phyloP scores from a whole-genome alignment of 2,113 vertebrate species.

The Neomonachus schauinslandi region DNA sequence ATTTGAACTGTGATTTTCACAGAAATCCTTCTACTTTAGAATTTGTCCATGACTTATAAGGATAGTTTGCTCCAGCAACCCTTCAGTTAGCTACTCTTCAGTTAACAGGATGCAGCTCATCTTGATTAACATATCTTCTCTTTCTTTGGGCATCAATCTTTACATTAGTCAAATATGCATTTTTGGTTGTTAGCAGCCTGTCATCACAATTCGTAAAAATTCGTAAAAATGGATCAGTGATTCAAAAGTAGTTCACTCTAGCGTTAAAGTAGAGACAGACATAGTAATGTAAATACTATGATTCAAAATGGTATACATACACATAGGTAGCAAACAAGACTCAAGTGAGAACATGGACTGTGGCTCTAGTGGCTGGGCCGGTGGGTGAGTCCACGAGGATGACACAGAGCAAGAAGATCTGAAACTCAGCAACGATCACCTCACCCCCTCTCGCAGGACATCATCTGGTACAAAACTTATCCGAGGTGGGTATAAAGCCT shows the following conservation, averaged over 20 bases:
- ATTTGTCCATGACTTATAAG: neutral
- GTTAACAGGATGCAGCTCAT: neutral
- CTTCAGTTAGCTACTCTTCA: neutral
- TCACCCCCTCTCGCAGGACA: neutral
- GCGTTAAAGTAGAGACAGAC: neutral
- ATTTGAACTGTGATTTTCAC: conserved; percentile 20
- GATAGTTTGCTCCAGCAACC: neutral
- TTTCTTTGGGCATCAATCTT: neutral
- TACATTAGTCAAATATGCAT: neutral
- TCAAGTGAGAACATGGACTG: rapidly evolving
- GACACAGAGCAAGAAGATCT: neutral
- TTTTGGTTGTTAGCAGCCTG: neutral
- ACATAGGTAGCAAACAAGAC: neutral
- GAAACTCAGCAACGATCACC: neutral
- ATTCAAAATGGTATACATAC: neutral
- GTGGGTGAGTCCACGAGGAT: neutral
- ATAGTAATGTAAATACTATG: neutral
- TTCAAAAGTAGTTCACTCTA: neutral
- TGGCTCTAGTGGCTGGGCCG: neutral
- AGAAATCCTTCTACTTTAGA: conserved; percentile 22
- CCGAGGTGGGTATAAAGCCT: neutral
- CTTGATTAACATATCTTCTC: neutral
- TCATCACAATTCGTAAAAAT: neutral
- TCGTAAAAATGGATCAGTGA: neutral
- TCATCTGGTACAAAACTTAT: neutral